These are phyloP conservation scores for Podarcis siculus DNA, from an alignment of 2,797 vertebrate genomes.

Conservation along the genomic window DNA sequence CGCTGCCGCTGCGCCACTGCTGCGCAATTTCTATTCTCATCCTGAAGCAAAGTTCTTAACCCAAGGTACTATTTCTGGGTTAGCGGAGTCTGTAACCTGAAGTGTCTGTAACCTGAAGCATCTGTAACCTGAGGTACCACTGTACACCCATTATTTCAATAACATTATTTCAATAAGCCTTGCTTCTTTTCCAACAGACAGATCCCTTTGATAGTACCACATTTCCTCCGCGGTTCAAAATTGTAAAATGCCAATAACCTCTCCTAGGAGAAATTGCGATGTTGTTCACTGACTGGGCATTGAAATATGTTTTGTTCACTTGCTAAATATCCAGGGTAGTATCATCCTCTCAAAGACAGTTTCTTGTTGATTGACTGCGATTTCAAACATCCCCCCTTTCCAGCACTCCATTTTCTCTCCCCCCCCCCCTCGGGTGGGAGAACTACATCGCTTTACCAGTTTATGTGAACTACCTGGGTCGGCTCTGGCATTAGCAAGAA, in stretches of 20 bases:
- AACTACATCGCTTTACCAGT: not conserved
- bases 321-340: not conserved
- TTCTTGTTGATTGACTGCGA: not conserved
- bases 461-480: not conserved
- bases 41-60: no score
- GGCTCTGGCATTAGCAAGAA: no score
- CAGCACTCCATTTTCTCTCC: not conserved
- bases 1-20: no score
- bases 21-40: no score
- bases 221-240: slow-evolving; percentile 16
- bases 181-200: not conserved
- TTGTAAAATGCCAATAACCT: not conserved
- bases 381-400: slow-evolving; percentile 11
- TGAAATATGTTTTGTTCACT: slow-evolving; percentile 13
- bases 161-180: slow-evolving; percentile 6
- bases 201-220: not conserved
- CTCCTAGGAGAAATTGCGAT: not conserved
- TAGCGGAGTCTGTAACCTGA: no score
- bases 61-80: no score
- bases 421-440: not conserved
- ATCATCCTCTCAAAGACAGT: slow-evolving; percentile 11
- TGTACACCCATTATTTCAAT: slow-evolving; percentile 13
- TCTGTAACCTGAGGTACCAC: no score
- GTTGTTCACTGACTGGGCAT: fast-evolving
- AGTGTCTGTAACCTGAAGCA: no score